Evolutionary conservation across 2,888 invertebrate genomes (phyloP).

Genomic region (Hedya salicella): DNA sequence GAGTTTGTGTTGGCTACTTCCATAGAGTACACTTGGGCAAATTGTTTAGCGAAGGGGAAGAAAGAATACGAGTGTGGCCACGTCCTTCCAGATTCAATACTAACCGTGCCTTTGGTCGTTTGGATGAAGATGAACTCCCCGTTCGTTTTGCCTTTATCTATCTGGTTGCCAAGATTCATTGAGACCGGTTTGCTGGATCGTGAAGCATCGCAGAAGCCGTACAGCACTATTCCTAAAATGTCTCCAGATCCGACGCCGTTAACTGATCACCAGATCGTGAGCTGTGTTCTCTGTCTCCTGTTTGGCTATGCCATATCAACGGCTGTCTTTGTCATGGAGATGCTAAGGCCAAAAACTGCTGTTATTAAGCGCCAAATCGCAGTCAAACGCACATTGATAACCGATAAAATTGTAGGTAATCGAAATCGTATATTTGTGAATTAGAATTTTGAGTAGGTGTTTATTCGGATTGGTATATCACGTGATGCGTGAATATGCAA

Average conservation of each 20-base stretch:
- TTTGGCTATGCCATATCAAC: constrained; percentile 60
- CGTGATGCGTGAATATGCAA: no score
- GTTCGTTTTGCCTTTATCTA: constrained; percentile 55
- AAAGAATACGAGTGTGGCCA: constrained; percentile 69
- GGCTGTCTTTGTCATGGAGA: constrained; percentile 60
- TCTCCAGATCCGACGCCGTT: constrained; percentile 63
- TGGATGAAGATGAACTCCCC: constrained; percentile 70
- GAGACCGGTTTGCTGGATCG: constrained; percentile 67
- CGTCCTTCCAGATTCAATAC: constrained; percentile 66
- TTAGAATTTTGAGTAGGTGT: not conserved
- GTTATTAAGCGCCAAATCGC: constrained; percentile 31
- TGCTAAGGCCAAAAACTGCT: constrained; percentile 53
- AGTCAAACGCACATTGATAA: constrained; percentile 8
- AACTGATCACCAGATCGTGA: constrained; percentile 61
- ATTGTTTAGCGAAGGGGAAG: constrained; percentile 62
- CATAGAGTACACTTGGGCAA: constrained; percentile 67
- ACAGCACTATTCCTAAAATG: constrained; percentile 46
- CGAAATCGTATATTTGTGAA: constrained; percentile 34
- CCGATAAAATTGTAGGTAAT: constrained; percentile 11
- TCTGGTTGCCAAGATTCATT: constrained; percentile 67
- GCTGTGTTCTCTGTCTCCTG: constrained; percentile 63
- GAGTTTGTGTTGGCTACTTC: constrained; percentile 68
- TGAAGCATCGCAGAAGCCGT: constrained; percentile 53
- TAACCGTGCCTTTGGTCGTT: constrained; percentile 68
- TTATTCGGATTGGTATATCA: no score